These are phyloP conservation scores for Ganaspis sp. DNA, from an alignment of 1,140 invertebrate genomes.

Conservation along the genomic window DNA sequence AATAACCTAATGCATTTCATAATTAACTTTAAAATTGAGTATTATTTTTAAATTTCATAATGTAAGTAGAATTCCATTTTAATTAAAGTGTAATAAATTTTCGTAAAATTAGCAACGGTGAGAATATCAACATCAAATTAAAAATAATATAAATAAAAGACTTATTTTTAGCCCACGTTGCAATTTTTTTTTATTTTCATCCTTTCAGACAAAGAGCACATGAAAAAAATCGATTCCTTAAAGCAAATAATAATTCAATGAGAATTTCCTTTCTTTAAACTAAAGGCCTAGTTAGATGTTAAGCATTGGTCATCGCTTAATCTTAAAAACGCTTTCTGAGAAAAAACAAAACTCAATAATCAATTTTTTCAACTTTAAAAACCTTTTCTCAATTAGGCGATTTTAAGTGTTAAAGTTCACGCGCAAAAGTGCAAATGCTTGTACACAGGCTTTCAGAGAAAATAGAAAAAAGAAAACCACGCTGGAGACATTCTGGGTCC, in stretches of 20 bases:
- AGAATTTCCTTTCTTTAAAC: too few relatives aligned
- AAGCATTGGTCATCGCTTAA: background rate
- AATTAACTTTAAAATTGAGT: background rate
- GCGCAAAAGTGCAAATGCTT: background rate
- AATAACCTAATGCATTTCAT: slow-evolving; percentile 7
- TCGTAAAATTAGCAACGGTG: too few relatives aligned
- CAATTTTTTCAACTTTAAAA: background rate
- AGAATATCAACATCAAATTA: too few relatives aligned
- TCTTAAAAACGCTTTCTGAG: background rate
- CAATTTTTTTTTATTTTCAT: too few relatives aligned
- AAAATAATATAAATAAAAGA: too few relatives aligned
- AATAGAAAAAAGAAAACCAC: background rate
- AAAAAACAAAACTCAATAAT: background rate
- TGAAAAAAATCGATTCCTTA: too few relatives aligned
- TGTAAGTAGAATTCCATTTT: background rate
- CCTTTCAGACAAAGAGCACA: too few relatives aligned
- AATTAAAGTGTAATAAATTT: background rate
- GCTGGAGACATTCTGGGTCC: background rate
- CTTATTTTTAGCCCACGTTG: too few relatives aligned
- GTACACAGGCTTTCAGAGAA: background rate
- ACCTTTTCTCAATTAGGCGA: background rate
- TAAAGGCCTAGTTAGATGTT: background rate
- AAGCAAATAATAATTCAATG: too few relatives aligned
- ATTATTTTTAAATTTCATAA: background rate
- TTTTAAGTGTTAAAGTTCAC: background rate